Evolutionary conservation across 1,140 invertebrate species (phyloP).

Genomic region (Odontomachus brunneus): DNA sequence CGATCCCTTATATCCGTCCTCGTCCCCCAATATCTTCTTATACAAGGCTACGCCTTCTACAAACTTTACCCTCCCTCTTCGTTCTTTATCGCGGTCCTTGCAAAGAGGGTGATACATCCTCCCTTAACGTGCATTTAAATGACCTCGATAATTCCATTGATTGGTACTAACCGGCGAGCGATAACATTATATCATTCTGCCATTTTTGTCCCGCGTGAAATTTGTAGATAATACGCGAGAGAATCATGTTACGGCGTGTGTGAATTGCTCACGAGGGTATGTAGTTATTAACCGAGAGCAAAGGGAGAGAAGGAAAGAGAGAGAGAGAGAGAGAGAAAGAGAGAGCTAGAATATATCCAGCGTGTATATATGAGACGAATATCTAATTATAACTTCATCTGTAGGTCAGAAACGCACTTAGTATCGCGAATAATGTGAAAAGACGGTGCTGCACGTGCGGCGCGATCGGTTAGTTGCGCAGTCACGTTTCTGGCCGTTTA

Average conservation of each 20-base stretch:
- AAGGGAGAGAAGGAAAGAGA: no score
- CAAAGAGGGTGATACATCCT: constrained; percentile 67
- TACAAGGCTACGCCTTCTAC: constrained; percentile 23
- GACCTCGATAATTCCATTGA: constrained; percentile 64
- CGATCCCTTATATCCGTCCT: constrained; percentile 73
- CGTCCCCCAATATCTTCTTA: constrained; percentile 56
- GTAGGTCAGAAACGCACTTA: constrained; percentile 65
- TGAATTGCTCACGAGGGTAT: background rate
- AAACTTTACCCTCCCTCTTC: constrained; percentile 24
- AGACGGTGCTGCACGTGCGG: constrained; percentile 75
- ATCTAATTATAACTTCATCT: constrained; percentile 81
- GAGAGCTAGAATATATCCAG: background rate
- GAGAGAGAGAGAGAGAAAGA: no score
- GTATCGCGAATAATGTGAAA: constrained; percentile 68
- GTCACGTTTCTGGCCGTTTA: constrained; percentile 80
- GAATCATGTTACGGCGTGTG: background rate
- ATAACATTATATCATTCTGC: constrained; percentile 15
- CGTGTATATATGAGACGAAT: background rate
- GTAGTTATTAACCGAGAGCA: constrained; percentile 12
- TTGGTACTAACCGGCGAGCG: constrained; percentile 18
- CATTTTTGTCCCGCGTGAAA: constrained; percentile 1
- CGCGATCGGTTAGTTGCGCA: constrained; percentile 79
- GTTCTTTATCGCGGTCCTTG: constrained; percentile 68
- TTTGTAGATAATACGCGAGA: background rate
- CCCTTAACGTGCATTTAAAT: constrained; percentile 71